Conservation (phyloP, 2,888 invertebrate genomes). For the Gibbula magus region DNA sequence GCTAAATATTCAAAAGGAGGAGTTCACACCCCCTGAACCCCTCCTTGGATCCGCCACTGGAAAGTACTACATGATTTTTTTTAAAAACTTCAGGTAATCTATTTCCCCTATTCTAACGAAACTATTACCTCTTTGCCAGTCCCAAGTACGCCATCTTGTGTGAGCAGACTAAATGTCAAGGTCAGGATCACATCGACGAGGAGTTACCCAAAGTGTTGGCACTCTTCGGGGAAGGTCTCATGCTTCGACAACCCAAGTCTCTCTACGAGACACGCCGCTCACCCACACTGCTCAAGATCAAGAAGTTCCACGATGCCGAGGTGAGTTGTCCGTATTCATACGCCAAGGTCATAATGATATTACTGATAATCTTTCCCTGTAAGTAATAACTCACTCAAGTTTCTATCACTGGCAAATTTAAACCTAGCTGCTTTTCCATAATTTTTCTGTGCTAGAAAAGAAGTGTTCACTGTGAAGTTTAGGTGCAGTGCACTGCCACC, state of each 20-base stretch:
- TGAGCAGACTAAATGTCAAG: constrained; percentile 65
- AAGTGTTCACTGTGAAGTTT: no score
- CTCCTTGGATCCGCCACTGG: background rate
- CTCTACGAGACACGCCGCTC: constrained; percentile 66
- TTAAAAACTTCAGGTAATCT: no score
- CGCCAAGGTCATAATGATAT: no score
- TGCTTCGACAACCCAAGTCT: constrained; percentile 71
- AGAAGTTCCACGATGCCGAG: constrained; percentile 73
- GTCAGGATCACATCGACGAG: constrained; percentile 60
- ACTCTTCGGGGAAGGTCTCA: constrained; percentile 71
- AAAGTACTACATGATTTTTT: no score
- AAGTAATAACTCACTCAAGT: no score
- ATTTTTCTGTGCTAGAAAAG: no score
- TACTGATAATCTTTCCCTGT: no score
- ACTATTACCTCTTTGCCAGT: constrained; percentile 39
- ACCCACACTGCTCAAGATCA: constrained; percentile 68
- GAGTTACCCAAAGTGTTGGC: constrained; percentile 64
- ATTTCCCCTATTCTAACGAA: no score
- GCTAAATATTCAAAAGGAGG: no score
- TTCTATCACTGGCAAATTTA: no score
- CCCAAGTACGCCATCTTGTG: constrained; percentile 61
- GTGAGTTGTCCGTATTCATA: constrained; percentile 41
- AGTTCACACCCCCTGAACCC: background rate
- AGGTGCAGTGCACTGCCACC: no score
- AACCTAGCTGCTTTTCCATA: no score